These are phyloP conservation scores for Drosophila orosa DNA, from an alignment of 1,140 invertebrate genomes.

Conservation along the genomic window DNA sequence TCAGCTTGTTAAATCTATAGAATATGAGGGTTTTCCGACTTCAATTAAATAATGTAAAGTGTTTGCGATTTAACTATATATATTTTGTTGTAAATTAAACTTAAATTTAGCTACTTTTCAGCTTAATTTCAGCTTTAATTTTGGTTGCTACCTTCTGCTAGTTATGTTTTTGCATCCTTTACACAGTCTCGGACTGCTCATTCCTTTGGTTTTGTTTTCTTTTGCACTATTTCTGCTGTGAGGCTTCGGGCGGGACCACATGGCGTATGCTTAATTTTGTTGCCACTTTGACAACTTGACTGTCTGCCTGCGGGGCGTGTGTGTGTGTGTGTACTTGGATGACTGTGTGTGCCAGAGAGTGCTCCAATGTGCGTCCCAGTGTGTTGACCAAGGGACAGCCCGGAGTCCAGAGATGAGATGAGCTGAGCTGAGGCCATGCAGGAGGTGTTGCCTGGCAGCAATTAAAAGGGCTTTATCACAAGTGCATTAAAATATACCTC, in stretches of 20 bases:
- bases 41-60: background rate
- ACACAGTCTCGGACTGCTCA: conserved; percentile 18
- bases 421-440: background rate
- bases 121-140: background rate
- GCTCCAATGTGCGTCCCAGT: background rate
- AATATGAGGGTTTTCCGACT: no score
- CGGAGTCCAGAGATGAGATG: conserved; percentile 3
- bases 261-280: conserved; percentile 45
- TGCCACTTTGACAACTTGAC: conserved; percentile 50
- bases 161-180: conserved; percentile 31
- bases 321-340: background rate
- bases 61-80: background rate
- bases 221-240: conserved; percentile 5
- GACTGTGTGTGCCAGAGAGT: background rate
- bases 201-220: background rate
- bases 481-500: conserved; percentile 63
- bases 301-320: conserved; percentile 13
- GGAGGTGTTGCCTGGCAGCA: conserved; percentile 50
- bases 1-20: conserved; percentile 10
- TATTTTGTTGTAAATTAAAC: background rate
- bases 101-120: background rate
- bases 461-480: conserved; percentile 67
- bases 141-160: background rate
- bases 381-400: conserved; percentile 19
- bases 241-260: conserved; percentile 25